Evolutionary conservation across 2,888 invertebrate species (phyloP).

Genomic region (Leptinotarsa tumamoca): DNA sequence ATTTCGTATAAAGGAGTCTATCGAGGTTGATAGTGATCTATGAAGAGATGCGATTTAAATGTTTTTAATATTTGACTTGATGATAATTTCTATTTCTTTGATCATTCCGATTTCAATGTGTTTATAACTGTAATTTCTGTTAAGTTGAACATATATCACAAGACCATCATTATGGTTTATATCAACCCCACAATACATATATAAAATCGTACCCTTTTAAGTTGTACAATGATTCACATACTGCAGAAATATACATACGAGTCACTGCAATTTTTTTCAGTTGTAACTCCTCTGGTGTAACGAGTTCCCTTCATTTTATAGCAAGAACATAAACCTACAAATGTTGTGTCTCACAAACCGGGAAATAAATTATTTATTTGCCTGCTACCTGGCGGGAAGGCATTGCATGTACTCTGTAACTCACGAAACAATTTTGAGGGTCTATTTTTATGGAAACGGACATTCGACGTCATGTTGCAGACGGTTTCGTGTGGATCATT

Average conservation of each 20-base stretch:
- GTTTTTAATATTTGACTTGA: not conserved
- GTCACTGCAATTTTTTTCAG: too few relatives aligned
- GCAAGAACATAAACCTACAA: slow-evolving; percentile 11
- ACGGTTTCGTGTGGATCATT: not conserved
- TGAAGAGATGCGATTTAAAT: not conserved
- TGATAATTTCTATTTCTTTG: not conserved
- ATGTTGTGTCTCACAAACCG: slow-evolving; percentile 29
- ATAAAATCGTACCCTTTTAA: too few relatives aligned
- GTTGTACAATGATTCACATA: too few relatives aligned
- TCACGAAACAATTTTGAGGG: slow-evolving; percentile 3
- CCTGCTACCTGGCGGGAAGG: slow-evolving; percentile 12
- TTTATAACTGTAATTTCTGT: not conserved
- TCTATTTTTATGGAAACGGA: slow-evolving; percentile 6
- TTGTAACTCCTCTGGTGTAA: too few relatives aligned
- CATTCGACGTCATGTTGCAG: not conserved
- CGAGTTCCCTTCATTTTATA: too few relatives aligned
- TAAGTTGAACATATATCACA: not conserved
- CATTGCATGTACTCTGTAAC: slow-evolving; percentile 11
- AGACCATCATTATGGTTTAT: not conserved
- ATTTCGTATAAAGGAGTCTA: not conserved
- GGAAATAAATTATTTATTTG: slow-evolving; percentile 27
- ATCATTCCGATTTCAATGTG: not conserved
- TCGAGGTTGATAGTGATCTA: not conserved
- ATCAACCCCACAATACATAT: not conserved
- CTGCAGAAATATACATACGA: too few relatives aligned